Evolutionary conservation across 37 sponge, comb jelly and placozoan species (phyloP).

Genomic region (Aphrocallistes beatrix): DNA sequence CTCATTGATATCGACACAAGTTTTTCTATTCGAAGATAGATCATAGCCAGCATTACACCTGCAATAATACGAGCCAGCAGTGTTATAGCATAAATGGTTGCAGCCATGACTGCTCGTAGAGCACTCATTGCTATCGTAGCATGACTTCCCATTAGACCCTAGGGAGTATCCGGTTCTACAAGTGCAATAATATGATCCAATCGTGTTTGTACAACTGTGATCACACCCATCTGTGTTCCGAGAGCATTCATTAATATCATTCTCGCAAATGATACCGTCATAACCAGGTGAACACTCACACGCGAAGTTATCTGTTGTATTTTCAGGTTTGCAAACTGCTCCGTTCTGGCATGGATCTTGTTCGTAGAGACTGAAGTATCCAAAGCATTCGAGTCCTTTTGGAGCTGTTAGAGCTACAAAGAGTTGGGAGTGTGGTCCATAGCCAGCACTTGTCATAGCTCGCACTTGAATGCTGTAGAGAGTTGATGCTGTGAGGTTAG

Average conservation of each 20-base stretch:
- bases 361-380: constrained; percentile 1
- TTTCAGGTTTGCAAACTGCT: background rate
- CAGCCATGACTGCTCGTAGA: too few relatives aligned
- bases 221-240: background rate
- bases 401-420: background rate
- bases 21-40: too few relatives aligned
- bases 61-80: too few relatives aligned
- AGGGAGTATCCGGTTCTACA: background rate
- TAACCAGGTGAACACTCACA: background rate
- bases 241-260: background rate
- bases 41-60: too few relatives aligned
- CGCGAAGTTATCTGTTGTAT: background rate
- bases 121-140: too few relatives aligned
- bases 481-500: background rate
- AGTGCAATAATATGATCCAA: constrained; percentile 13
- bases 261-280: background rate
- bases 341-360: background rate
- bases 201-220: background rate
- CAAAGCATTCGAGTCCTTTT: background rate
- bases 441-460: constrained; percentile 14
- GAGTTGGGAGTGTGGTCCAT: background rate
- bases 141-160: background rate
- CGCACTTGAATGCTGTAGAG: background rate
- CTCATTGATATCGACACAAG: too few relatives aligned
- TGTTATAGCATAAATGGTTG: too few relatives aligned